Evolutionary conservation across 2,888 invertebrate species (phyloP), one percentile per base, ranked within the genome.

Genomic region (Temnothorax unifasciatus): DNA sequence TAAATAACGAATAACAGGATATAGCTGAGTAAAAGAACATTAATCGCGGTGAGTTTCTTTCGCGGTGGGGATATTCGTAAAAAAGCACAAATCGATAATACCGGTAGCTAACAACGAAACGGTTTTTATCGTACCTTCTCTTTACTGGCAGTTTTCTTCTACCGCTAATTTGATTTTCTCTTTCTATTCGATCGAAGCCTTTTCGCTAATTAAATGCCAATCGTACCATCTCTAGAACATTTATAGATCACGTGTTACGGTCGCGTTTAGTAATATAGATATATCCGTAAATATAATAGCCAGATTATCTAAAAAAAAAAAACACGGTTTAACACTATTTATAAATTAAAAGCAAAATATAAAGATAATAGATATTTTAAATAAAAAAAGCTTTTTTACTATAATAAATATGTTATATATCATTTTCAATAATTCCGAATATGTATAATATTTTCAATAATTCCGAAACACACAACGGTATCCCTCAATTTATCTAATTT

Each of bases 191-290:
- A 90, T 90, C 84, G 85, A 87, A 85, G 84, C 84, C 83, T 85
- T 82, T 73, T 71, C 84, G 82, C 85, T 88, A 89, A 90, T 91
- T 88, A 86, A 91, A 89, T 86, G 86, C 87, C 87, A 71, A 85
- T 83, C 71, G 71, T 44, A 77, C 47, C 85, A 69, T 79, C 77
- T 79, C 47, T 38, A 44, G 38, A 61, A 61, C 44, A 38, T 73
- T 73, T 50, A 38, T 61, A 81, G 25, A 81, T 81, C 38, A 77
- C 25, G 18, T 38, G 5, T 50, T 54, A 61, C 3, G 5, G 6
- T 61, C 18, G 9, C n/a, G 15, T 76, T 63, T 54, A 76, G 18
- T 1, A 76, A 13, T 1, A 34, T 34, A 34, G 13, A 8, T 50
- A 47, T 3, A 29, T 52, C 52, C 18, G 13, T 9, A 82, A 75